Evolutionary conservation across 2,113 vertebrate species (phyloP).

Genomic region (Typhlomys cinereus): DNA sequence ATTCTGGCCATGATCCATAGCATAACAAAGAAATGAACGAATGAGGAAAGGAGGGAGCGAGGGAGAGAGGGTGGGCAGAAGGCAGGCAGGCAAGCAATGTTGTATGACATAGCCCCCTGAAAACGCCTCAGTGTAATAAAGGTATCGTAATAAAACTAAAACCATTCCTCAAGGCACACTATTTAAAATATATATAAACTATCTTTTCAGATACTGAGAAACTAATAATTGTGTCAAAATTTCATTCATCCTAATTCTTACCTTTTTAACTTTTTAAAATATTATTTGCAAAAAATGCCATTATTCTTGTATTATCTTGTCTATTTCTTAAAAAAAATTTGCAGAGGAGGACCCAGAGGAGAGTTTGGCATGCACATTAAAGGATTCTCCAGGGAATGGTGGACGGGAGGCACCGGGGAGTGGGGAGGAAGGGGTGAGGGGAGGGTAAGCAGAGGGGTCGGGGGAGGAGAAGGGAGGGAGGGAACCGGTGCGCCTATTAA

Average conservation of each 20-base stretch:
- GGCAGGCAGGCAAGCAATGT: background rate
- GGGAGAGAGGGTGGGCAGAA: background rate
- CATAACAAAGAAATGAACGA: background rate
- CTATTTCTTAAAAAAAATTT: conserved; percentile 34
- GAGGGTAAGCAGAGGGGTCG: too few species aligned
- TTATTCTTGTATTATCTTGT: background rate
- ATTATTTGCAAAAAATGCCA: background rate
- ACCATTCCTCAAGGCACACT: background rate
- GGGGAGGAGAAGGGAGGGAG: too few species aligned
- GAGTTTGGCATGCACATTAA: too few species aligned
- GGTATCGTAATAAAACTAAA: background rate
- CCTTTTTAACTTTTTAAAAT: background rate
- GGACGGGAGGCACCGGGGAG: too few species aligned
- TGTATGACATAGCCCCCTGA: background rate
- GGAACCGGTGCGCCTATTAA: too few species aligned
- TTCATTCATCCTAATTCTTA: background rate
- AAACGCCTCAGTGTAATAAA: background rate
- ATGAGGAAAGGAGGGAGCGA: too few species aligned
- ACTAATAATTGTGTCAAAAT: background rate
- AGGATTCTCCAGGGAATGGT: too few species aligned
- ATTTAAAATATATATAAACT: conserved; percentile 16
- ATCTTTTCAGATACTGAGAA: background rate
- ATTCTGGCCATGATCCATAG: too few species aligned
- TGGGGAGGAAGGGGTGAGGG: too few species aligned
- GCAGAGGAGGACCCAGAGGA: too few species aligned